Conservation (phyloP, 2,797 vertebrate genomes). For the Liasis olivaceus region DNA sequence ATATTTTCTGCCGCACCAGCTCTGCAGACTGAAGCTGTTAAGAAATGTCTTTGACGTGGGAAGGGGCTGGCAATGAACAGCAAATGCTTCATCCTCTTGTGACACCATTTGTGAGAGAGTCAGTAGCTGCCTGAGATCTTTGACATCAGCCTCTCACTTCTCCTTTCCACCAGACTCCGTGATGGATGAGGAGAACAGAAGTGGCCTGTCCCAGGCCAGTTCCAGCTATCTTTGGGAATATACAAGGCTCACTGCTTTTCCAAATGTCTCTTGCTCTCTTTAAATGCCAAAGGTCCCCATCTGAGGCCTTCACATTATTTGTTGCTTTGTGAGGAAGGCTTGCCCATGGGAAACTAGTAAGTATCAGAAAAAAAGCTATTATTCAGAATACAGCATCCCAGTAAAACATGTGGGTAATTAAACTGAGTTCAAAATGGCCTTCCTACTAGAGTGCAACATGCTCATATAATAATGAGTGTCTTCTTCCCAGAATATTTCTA, state of each 20-base stretch:
- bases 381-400: background rate
- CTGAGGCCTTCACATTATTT: background rate
- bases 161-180: constrained; percentile 12
- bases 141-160: background rate
- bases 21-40: too few species aligned
- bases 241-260: background rate
- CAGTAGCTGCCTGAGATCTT: background rate
- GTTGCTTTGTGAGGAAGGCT: constrained; percentile 31
- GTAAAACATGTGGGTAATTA: constrained; percentile 26
- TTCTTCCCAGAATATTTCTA: too few species aligned
- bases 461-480: too few species aligned
- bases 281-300: background rate
- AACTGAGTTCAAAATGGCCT: constrained; percentile 17
- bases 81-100: background rate
- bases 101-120: background rate
- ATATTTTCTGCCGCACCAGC: too few species aligned
- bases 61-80: too few species aligned
- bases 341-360: background rate
- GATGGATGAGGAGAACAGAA: background rate
- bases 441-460: background rate
- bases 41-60: too few species aligned
- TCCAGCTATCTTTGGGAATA: constrained; percentile 25
- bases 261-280: too few species aligned
- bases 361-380: constrained; percentile 25
- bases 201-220: constrained; percentile 2